A percentile compares a stretch with the other conserved stretches of the same genome.
These are phyloP conservation scores for Quadroppia sp. DNA, from an alignment of 2,888 invertebrate species.

Conservation along the genomic window DNA sequence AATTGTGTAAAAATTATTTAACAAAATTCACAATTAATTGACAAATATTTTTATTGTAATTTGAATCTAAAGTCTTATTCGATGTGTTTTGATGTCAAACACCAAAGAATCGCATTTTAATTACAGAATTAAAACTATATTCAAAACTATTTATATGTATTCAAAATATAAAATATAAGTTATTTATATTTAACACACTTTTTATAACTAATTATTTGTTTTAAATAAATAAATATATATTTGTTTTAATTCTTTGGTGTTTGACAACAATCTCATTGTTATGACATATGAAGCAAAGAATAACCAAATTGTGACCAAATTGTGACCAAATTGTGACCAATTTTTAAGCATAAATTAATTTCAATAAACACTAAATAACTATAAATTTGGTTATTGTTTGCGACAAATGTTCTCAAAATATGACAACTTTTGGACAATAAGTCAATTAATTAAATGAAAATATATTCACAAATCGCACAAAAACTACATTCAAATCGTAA, in stretches of 20 bases:
- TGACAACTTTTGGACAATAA: background rate
- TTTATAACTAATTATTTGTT: background rate
- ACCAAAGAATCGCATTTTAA: background rate
- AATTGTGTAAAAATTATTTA: background rate
- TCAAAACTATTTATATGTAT: background rate
- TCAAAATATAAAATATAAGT: background rate
- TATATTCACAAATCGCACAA: slow-evolving; percentile 24
- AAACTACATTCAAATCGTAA: slow-evolving; percentile 11
- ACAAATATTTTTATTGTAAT: background rate
- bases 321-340: background rate
- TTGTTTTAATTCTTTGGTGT: slow-evolving; percentile 10
- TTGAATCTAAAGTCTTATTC: background rate
- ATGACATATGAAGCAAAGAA: background rate
- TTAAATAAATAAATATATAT: background rate
- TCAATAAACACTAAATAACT: background rate
- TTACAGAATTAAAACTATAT: background rate
- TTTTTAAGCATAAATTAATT: too few relatives aligned
- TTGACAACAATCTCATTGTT: slow-evolving; percentile 3
- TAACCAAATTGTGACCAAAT: slow-evolving; percentile 9
- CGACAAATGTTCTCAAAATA: background rate
- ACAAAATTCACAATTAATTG: background rate
- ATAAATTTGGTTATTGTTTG: background rate
- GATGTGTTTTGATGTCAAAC: background rate
- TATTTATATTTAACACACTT: background rate
- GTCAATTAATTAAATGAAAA: background rate